phyloP scores from a whole-genome alignment of 2,888 invertebrate genomes.

The Pachycephus smyrnensis region DNA sequence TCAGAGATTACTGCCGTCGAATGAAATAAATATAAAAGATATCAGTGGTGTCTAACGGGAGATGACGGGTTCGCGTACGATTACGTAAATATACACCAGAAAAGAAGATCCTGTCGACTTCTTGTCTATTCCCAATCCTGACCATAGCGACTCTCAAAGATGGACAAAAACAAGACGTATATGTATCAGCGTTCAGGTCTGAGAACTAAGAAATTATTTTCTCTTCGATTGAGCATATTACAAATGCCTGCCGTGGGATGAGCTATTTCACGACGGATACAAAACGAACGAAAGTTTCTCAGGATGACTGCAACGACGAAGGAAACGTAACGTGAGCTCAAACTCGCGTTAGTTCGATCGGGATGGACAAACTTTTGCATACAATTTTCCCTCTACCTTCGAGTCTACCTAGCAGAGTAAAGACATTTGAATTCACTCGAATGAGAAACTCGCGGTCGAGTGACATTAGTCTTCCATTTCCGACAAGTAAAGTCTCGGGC shows the following conservation, averaged over 20 bases:
- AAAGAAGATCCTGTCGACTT: too few species aligned
- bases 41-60: too few species aligned
- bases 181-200: too few species aligned
- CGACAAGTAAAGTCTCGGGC: too few species aligned
- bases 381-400: constrained; percentile 28
- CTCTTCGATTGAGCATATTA: constrained; percentile 11
- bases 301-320: constrained; percentile 16
- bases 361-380: constrained; percentile 33
- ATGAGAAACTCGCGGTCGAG: not conserved
- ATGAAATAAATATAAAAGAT: too few species aligned
- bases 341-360: constrained; percentile 45
- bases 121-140: too few species aligned
- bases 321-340: constrained; percentile 24
- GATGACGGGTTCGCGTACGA: too few species aligned
- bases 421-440: constrained; percentile 11
- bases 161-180: too few species aligned
- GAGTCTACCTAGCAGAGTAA: constrained; percentile 14
- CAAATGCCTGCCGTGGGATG: constrained; percentile 36
- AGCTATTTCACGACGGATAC: constrained; percentile 34
- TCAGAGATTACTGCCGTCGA: constrained; percentile 1
- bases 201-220: too few species aligned
- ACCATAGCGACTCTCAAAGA: too few species aligned
- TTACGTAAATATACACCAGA: too few species aligned
- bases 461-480: not conserved
- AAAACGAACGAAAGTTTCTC: constrained; percentile 23